Conservation (phyloP, 1,140 invertebrate species). For the Tenebrio molitor region DNA sequence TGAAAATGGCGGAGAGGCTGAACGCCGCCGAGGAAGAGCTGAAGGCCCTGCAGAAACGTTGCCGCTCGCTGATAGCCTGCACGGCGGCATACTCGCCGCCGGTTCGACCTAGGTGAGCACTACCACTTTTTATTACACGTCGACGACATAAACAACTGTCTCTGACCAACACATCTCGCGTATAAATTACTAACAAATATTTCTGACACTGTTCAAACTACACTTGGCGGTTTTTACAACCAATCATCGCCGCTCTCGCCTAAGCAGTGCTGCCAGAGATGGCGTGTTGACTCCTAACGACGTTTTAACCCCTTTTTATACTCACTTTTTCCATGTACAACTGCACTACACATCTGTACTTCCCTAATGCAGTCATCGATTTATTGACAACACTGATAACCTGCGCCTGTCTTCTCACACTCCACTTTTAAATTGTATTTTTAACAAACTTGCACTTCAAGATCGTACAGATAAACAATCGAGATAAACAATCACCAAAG, state of each 20-base stretch:
- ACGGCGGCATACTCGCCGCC: constrained; percentile 70
- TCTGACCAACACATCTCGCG: constrained; percentile 20
- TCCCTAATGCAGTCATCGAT: constrained; percentile 14
- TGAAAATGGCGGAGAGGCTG: constrained; percentile 76
- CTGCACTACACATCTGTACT: too few relatives aligned
- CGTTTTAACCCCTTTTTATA: not conserved
- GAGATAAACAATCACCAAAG: too few relatives aligned
- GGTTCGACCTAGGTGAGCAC: constrained; percentile 33
- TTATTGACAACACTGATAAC: constrained; percentile 1
- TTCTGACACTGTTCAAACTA: constrained; percentile 41
- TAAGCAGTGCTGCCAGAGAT: constrained; percentile 16
- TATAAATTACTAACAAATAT: constrained; percentile 43
- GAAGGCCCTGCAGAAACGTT: constrained; percentile 82
- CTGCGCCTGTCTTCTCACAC: not conserved
- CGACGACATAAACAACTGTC: constrained; percentile 44
- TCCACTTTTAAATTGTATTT: too few relatives aligned
- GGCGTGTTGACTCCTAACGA: constrained; percentile 14
- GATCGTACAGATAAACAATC: too few relatives aligned
- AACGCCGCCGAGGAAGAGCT: constrained; percentile 85
- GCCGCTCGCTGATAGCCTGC: constrained; percentile 79
- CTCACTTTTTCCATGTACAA: constrained; percentile 23
- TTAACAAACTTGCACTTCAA: too few relatives aligned
- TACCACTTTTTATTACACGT: constrained; percentile 34
- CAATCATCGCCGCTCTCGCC: constrained; percentile 37
- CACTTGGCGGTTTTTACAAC: constrained; percentile 20